Percentiles rank a stretch among this genome's conserved stretches.
Conservation (phyloP, 2,888 invertebrate genomes). For the Eledona agricola region DNA sequence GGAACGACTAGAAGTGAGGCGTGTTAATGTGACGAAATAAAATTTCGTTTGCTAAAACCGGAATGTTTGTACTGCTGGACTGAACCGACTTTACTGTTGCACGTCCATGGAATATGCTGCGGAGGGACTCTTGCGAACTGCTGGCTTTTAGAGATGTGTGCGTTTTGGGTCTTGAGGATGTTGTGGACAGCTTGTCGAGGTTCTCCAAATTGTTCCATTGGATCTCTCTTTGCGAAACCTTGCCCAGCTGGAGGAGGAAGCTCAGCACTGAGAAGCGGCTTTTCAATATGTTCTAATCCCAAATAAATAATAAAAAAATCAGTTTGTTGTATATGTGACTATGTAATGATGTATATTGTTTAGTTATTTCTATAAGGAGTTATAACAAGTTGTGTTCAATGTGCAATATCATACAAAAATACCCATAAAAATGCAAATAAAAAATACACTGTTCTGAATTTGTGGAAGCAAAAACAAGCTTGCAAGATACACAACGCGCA, state of each 20-base stretch:
- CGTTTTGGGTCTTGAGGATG: slow-evolving; percentile 39
- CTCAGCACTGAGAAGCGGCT: slow-evolving; percentile 52
- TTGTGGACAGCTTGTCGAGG: slow-evolving; percentile 46
- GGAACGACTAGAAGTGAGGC: slow-evolving; percentile 17
- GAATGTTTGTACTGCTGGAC: slow-evolving; percentile 30
- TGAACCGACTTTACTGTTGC: slow-evolving; percentile 27
- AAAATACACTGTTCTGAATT: too few relatives aligned
- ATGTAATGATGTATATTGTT: too few relatives aligned
- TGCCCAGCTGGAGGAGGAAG: slow-evolving; percentile 52
- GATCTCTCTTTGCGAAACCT: slow-evolving; percentile 30
- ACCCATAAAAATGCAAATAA: too few relatives aligned
- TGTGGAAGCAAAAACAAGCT: too few relatives aligned
- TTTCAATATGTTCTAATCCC: slow-evolving; percentile 54
- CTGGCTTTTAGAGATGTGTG: slow-evolving; percentile 46
- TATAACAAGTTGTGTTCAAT: too few relatives aligned
- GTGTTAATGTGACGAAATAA: background rate
- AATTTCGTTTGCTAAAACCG: slow-evolving; percentile 1
- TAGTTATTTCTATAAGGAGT: too few relatives aligned
- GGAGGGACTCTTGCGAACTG: slow-evolving; percentile 51
- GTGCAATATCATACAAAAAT: too few relatives aligned
- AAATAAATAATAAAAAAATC: too few relatives aligned
- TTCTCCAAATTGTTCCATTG: slow-evolving; percentile 45
- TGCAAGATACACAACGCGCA: too few relatives aligned
- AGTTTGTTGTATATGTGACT: too few relatives aligned
- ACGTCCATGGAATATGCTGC: slow-evolving; percentile 47